A percentile compares a stretch with the other conserved stretches of the same genome.
Conservation (phyloP, 2,888 invertebrate species). For the Pyralis farinalis region DNA sequence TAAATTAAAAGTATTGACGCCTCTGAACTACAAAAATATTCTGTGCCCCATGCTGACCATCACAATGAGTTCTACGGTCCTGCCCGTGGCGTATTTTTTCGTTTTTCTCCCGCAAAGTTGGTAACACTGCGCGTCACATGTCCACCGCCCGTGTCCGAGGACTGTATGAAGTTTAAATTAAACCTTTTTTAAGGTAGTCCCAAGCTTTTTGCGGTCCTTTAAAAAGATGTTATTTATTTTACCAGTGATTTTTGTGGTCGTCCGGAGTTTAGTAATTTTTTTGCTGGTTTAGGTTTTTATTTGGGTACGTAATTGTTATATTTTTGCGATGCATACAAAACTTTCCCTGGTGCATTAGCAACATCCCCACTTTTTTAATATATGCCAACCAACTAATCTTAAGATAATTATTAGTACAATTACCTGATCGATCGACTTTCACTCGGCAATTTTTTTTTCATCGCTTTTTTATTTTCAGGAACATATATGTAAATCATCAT, state of each 20-base stretch:
- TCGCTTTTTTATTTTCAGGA: too few relatives aligned
- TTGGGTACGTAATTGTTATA: too few relatives aligned
- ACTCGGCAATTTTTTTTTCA: too few relatives aligned
- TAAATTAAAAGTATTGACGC: constrained; percentile 1
- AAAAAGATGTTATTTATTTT: background rate
- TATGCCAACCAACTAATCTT: too few relatives aligned
- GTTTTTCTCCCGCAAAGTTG: constrained; percentile 52
- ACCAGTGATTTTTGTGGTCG: background rate
- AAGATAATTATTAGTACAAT: too few relatives aligned
- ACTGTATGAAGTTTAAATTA: constrained; percentile 39
- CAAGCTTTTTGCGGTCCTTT: background rate
- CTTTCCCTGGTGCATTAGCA: too few relatives aligned
- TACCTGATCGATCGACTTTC: too few relatives aligned
- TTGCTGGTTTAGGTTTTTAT: too few relatives aligned
- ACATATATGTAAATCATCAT: too few relatives aligned
- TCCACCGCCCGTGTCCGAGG: constrained; percentile 26
- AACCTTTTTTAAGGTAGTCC: constrained; percentile 15
- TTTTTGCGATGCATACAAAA: too few relatives aligned
- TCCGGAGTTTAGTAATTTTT: too few relatives aligned
- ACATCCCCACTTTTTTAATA: too few relatives aligned
- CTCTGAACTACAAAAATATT: constrained; percentile 14
- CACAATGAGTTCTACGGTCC: constrained; percentile 39
- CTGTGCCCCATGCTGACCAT: constrained; percentile 29
- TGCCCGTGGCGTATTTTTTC: constrained; percentile 33
- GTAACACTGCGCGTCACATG: constrained; percentile 53